phyloP scores from a whole-genome alignment of 2,113 vertebrate species.

The Calyptomena viridis region DNA sequence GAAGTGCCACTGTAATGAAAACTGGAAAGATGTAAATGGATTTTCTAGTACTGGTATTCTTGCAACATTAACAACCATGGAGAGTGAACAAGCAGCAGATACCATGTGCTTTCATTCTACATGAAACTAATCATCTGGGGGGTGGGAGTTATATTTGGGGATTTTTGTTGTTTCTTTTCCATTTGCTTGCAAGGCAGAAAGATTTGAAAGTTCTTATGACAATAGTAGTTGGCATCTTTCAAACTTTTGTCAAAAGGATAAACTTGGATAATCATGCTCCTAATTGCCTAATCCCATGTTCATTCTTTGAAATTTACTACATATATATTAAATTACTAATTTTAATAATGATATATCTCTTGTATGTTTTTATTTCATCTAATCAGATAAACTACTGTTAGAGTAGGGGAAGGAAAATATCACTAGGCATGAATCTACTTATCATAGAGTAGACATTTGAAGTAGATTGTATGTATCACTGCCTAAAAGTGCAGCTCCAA shows the following conservation, averaged over 20 bases:
- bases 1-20: background rate
- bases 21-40: background rate
- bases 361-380: background rate
- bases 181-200: background rate
- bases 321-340: background rate
- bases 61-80: background rate
- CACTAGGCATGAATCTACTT: background rate
- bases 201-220: background rate
- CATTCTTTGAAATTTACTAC: background rate
- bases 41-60: background rate
- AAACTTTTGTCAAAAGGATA: background rate
- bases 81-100: background rate
- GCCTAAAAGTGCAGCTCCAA: background rate
- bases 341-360: background rate
- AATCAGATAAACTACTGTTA: background rate
- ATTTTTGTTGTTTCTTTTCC: accelerated
- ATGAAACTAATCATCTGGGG: background rate
- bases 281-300: background rate
- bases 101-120: background rate
- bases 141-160: accelerated
- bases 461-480: background rate
- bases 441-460: background rate
- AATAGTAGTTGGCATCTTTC: background rate
- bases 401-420: background rate
- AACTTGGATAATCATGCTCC: background rate